Evolutionary conservation across 2,797 vertebrate genomes (phyloP).

Genomic region (Phoebastria nigripes): DNA sequence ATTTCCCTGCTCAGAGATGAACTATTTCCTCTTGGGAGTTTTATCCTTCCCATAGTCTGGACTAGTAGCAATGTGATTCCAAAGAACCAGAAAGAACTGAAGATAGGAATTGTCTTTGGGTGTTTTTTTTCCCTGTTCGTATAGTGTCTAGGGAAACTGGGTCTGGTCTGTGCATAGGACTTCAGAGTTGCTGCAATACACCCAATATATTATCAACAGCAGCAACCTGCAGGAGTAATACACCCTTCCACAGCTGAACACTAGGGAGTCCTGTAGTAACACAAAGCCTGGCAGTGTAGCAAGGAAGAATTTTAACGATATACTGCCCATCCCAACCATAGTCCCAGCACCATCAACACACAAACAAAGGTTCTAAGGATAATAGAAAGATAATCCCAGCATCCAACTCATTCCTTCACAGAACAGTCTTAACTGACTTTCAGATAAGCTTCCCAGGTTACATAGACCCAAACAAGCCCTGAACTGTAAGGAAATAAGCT

Average conservation of each 20-base stretch:
- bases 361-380: neutral
- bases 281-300: neutral
- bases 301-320: neutral
- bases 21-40: slow-evolving; percentile 9
- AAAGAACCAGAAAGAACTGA: slow-evolving; percentile 7
- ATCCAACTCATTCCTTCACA: neutral
- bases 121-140: neutral
- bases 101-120: neutral
- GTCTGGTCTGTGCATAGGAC: neutral
- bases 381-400: neutral
- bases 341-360: neutral
- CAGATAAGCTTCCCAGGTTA: neutral
- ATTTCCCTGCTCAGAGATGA: slow-evolving; percentile 17
- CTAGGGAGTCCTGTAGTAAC: neutral
- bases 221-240: neutral
- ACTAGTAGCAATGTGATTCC: neutral
- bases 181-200: neutral
- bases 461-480: neutral
- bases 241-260: neutral
- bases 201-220: neutral
- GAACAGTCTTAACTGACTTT: neutral
- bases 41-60: neutral
- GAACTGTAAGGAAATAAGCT: neutral
- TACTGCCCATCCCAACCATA: neutral
- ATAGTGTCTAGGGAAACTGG: neutral